Conservation (phyloP, 1,140 invertebrate genomes). For the Formica exsecta region DNA sequence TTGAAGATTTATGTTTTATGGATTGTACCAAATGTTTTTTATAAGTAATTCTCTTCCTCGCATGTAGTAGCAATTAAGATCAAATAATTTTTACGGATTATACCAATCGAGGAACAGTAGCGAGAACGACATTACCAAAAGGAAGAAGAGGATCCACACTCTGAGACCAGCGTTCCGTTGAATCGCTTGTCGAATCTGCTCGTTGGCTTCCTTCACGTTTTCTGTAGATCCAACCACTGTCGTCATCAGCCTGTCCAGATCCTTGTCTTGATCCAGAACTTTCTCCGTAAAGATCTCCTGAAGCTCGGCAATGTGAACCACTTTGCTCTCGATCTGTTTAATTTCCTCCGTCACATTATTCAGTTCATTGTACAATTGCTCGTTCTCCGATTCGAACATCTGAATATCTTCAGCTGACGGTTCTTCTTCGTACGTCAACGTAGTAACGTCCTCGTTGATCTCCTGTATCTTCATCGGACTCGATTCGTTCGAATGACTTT, state of each 20-base stretch:
- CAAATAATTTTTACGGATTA: conserved; percentile 91
- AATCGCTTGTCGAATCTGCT: conserved; percentile 98
- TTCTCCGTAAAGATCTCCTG: conserved; percentile 99
- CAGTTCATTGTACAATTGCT: conserved; percentile 93
- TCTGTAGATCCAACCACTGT: conserved; percentile 96
- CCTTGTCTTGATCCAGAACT: conserved; percentile 97
- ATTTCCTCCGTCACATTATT: conserved; percentile 92
- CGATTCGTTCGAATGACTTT: conserved; percentile 71
- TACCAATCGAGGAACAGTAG: conserved; percentile 99
- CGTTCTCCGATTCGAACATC: conserved; percentile 95
- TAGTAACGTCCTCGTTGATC: conserved; percentile 82
- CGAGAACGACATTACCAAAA: conserved; percentile 98
- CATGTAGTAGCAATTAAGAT: background rate
- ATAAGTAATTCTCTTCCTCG: background rate
- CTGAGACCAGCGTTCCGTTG: conserved; percentile 97
- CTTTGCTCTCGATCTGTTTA: conserved; percentile 95
- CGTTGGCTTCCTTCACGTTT: conserved; percentile 98
- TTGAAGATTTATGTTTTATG: background rate
- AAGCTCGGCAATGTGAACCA: conserved; percentile 97
- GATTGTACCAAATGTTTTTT: conserved; percentile 92
- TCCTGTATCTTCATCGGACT: conserved; percentile 82
- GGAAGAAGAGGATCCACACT: conserved; percentile 97
- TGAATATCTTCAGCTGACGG: conserved; percentile 95
- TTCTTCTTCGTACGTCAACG: conserved; percentile 87
- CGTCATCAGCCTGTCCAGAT: conserved; percentile 95